phyloP scores from a whole-genome alignment of 1,140 invertebrate genomes.

The Arctopsyche grandis region DNA sequence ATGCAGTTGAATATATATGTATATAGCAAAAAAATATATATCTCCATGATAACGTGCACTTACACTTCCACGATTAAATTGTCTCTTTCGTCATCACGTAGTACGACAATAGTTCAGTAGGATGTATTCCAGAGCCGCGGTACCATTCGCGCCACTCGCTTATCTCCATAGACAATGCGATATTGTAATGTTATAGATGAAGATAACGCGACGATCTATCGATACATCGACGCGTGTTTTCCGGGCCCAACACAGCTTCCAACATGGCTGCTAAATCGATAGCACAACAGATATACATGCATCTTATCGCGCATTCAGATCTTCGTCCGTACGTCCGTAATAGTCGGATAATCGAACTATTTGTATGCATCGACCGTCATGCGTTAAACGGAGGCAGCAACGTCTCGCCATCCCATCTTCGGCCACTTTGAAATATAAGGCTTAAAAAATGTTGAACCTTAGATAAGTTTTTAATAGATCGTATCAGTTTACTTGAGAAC shows the following conservation, averaged over 20 bases:
- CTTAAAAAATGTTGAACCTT: no score
- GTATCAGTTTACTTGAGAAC: no score
- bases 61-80: no score
- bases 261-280: conserved; percentile 37
- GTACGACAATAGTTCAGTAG: no score
- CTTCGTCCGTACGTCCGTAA: conserved; percentile 8
- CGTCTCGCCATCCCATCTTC: not conserved
- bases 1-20: no score
- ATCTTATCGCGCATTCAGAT: conserved; percentile 29
- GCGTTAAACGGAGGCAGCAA: not conserved
- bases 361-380: conserved; percentile 28
- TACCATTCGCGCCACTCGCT: not conserved
- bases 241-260: conserved; percentile 31
- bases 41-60: no score
- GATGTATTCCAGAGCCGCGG: no score
- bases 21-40: no score
- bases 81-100: no score
- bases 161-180: not conserved
- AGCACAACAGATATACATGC: conserved; percentile 23
- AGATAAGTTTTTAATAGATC: no score
- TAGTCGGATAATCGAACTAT: conserved; percentile 36
- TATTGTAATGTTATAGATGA: conserved; percentile 1
- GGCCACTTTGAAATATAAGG: not conserved
- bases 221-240: conserved; percentile 33
- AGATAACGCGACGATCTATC: conserved; percentile 34